A percentile compares a stretch with the other conserved stretches of the same genome.
These are phyloP conservation scores for Thecocarcelia acutangulata DNA, from an alignment of 2,888 invertebrate genomes.

Conservation along the genomic window DNA sequence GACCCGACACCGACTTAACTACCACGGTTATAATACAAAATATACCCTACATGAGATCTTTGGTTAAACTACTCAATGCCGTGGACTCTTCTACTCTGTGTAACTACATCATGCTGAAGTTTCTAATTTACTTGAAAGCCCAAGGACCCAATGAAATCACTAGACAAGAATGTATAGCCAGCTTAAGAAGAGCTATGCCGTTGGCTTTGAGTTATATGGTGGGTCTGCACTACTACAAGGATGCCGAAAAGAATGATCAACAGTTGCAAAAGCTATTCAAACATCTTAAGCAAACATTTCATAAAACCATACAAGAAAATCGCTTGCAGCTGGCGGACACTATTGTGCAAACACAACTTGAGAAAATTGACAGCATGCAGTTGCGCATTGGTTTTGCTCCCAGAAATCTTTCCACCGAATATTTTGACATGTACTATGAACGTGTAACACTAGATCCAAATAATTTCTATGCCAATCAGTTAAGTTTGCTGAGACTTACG, in stretches of 20 bases:
- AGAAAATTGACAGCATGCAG: conserved; percentile 76
- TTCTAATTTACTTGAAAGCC: conserved; percentile 76
- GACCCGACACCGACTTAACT: conserved; percentile 70
- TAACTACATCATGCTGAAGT: conserved; percentile 78
- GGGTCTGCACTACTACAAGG: conserved; percentile 75
- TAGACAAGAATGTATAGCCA: conserved; percentile 75
- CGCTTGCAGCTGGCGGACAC: conserved; percentile 74
- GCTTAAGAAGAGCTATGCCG: conserved; percentile 78
- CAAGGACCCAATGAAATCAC: conserved; percentile 77
- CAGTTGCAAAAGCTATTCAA: conserved; percentile 72
- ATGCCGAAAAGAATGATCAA: conserved; percentile 71
- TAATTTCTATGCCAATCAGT: conserved; percentile 77
- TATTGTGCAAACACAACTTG: conserved; percentile 73
- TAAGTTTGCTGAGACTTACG: conserved; percentile 73
- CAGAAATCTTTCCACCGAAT: conserved; percentile 72
- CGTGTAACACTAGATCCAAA: conserved; percentile 72
- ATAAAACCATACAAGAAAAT: conserved; percentile 74
- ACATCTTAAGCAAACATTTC: conserved; percentile 74
- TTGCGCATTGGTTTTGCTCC: conserved; percentile 76
- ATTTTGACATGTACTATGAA: conserved; percentile 75
- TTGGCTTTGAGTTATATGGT: conserved; percentile 77
- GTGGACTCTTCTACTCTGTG: conserved; percentile 73
- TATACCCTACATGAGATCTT: conserved; percentile 75
- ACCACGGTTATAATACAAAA: conserved; percentile 78
- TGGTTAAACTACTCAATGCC: conserved; percentile 73